Base-by-base conservation (phyloP, 2,797 vertebrate species). In the Pipistrellus nathusii region DNA sequence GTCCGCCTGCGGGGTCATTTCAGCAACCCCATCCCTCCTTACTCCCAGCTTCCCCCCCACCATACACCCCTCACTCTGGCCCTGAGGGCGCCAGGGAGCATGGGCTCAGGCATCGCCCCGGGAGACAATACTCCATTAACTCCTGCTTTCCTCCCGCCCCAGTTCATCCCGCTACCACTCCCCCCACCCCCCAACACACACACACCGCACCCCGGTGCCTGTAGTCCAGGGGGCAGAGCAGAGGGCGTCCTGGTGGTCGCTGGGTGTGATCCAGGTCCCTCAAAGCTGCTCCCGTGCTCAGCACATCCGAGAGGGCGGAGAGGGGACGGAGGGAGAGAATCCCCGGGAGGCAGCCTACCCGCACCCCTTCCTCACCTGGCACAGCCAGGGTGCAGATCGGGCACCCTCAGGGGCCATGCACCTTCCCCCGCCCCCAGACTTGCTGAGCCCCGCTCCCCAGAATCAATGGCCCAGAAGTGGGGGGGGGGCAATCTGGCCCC, bases 81-180 rank as follows among this genome's bases (percentile, higher is more conserved):
- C 62, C 85, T 2, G 18, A 91, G 76, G 86, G 81, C 80, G 6
- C 25, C 17, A 81, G 90, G 35, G 35, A 93, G 77, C 85, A 41
- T 4, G 90, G 73, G 64, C 38, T 11, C 57, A n/a, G 41, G 55
- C 88, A 78, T 64, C 8, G 2, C 30, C 27, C 48, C 6, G 2
- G 78, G 88, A 96, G 64, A 96, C 95, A 96, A 95, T 96, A 93
- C 95, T 96, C 53, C 0, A 71, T 15, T 83, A 93, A 95, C 85
- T 95, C 82, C 44, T 82, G 71, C 82, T 55, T 84, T 76, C 32
- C 71, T 41, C 25, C 41, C 51, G 77, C 93, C 77, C 85, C 8
- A 32, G 71, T 73, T 13, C 15, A 30, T 66, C 55, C 51, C 12
- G 59, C 69, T 75, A 83, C 86, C 89, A 32, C 77, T 86, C 44